Evolutionary conservation across 2,888 invertebrate genomes (phyloP).

Genomic region (Hirtodrosophila duncani): DNA sequence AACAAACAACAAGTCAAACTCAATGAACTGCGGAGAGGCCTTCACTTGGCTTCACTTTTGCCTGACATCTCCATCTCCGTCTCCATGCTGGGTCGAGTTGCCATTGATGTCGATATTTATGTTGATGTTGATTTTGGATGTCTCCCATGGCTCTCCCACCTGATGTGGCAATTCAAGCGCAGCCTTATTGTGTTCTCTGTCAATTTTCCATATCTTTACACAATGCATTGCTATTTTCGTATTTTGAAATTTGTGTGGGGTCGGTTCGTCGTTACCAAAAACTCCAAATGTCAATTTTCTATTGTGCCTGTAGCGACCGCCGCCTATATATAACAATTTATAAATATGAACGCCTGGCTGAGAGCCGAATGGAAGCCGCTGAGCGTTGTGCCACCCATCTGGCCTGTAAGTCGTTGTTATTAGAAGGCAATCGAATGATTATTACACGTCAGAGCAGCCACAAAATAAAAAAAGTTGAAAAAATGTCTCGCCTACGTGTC

Average conservation of each 20-base stretch:
- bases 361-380: slow-evolving; percentile 23
- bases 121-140: slow-evolving; percentile 23
- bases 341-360: slow-evolving; percentile 49
- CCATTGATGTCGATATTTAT: too few relatives aligned
- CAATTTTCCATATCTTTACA: slow-evolving; percentile 67
- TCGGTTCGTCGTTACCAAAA: slow-evolving; percentile 2
- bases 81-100: slow-evolving; percentile 23
- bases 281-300: slow-evolving; percentile 33
- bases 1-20: slow-evolving; percentile 63
- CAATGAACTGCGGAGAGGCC: slow-evolving; percentile 59
- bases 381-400: slow-evolving; percentile 20
- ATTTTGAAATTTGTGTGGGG: not conserved
- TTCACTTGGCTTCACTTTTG: slow-evolving; percentile 10
- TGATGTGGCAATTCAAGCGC: slow-evolving; percentile 50
- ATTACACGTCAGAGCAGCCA: not conserved
- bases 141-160: slow-evolving; percentile 4
- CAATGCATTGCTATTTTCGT: slow-evolving; percentile 58
- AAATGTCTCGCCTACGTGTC: slow-evolving; percentile 21
- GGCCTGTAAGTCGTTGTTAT: slow-evolving; percentile 36
- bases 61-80: not conserved
- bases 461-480: slow-evolving; percentile 5
- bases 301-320: slow-evolving; percentile 37
- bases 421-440: slow-evolving; percentile 27
- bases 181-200: slow-evolving; percentile 46
- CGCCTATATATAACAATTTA: slow-evolving; percentile 63